Evolutionary conservation across 1,140 invertebrate genomes (phyloP).

Genomic region (Temnothorax nylanderi): DNA sequence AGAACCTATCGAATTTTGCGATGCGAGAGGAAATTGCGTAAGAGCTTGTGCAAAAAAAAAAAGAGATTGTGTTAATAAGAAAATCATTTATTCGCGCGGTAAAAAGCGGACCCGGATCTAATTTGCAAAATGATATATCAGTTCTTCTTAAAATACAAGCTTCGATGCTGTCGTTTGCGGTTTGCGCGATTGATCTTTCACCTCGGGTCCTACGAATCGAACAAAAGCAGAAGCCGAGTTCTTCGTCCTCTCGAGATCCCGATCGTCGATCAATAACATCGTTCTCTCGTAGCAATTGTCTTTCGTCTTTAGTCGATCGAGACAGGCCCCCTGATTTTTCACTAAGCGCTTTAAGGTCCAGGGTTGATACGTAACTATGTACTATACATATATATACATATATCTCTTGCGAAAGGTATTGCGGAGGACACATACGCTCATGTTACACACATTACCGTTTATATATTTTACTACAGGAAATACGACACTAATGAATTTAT

Average conservation of each 20-base stretch:
- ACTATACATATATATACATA: constrained; percentile 36
- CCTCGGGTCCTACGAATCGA: not conserved
- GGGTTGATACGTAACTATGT: constrained; percentile 30
- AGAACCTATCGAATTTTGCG: not conserved
- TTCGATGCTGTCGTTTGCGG: not conserved
- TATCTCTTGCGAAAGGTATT: constrained; percentile 24
- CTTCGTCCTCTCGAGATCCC: constrained; percentile 11
- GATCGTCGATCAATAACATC: constrained; percentile 3
- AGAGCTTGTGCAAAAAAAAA: not conserved
- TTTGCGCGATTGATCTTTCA: constrained; percentile 7
- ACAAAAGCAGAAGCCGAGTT: not conserved
- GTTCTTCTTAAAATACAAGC: not conserved
- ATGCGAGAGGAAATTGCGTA: not conserved
- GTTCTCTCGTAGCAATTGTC: constrained; percentile 35
- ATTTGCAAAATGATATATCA: not conserved
- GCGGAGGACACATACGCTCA: constrained; percentile 28
- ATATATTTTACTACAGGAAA: constrained; percentile 61
- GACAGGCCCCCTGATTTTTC: constrained; percentile 18
- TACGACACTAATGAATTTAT: constrained; percentile 53
- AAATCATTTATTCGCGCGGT: not conserved
- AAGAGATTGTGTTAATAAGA: not conserved
- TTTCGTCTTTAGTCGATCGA: constrained; percentile 29
- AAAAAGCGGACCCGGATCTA: not conserved
- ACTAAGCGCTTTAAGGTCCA: constrained; percentile 47
- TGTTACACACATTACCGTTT: constrained; percentile 52